Evolutionary conservation across 2,888 invertebrate genomes (phyloP).

Genomic region (Adelognathus sp.): DNA sequence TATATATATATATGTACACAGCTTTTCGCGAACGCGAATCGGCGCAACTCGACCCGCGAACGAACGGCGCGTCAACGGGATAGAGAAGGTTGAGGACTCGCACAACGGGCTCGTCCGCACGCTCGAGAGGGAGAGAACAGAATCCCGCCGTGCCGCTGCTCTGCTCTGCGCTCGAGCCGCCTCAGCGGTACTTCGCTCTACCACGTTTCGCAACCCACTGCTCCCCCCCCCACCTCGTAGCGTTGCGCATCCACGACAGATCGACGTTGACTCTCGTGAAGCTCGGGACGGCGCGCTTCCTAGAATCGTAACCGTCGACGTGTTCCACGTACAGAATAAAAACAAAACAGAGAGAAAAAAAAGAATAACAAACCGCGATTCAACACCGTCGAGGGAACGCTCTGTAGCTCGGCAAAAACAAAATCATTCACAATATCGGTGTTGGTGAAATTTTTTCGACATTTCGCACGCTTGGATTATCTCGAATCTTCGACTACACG

Average conservation of each 20-base stretch:
- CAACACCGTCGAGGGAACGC: neutral
- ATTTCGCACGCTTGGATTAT: neutral
- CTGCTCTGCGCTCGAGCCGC: slow-evolving; percentile 38
- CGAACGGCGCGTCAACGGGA: neutral
- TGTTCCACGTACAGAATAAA: neutral
- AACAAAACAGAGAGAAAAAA: neutral
- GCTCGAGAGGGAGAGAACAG: slow-evolving; percentile 37
- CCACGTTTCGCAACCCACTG: slow-evolving; percentile 46
- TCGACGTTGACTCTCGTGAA: slow-evolving; percentile 56
- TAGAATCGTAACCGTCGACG: slow-evolving; percentile 3
- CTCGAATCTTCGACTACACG: neutral
- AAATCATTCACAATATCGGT: neutral
- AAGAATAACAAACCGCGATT: neutral
- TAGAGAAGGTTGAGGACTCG: neutral
- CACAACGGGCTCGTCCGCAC: neutral
- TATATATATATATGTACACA: too few species aligned
- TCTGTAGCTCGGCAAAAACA: neutral
- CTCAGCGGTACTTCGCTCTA: slow-evolving; percentile 31
- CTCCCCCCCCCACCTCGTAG: too few species aligned
- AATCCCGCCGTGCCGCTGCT: slow-evolving; percentile 33
- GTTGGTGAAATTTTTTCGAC: neutral
- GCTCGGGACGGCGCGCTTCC: slow-evolving; percentile 50
- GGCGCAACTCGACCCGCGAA: neutral
- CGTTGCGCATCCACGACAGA: slow-evolving; percentile 54
- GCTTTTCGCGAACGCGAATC: too few species aligned